phyloP scores from a whole-genome alignment of 2,113 vertebrate species.

The Silurus glanis region DNA sequence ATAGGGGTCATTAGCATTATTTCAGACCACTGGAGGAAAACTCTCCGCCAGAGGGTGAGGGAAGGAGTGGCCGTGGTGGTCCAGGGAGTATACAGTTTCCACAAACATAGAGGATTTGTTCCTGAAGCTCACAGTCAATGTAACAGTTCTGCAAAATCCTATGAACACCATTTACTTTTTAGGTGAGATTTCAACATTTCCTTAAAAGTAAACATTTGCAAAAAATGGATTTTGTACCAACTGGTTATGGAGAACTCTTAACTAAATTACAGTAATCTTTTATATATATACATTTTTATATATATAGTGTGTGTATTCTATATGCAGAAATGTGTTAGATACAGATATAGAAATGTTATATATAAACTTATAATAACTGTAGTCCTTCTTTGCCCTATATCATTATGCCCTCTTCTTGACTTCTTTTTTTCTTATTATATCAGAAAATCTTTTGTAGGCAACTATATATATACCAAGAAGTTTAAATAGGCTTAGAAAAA shows the following conservation, averaged over 20 bases:
- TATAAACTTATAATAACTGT: conserved; percentile 6
- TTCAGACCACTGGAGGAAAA: conserved; percentile 93
- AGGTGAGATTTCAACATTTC: conserved; percentile 72
- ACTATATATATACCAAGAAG: background rate
- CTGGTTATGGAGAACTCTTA: background rate
- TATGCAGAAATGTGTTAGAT: background rate
- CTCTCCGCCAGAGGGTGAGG: conserved; percentile 87
- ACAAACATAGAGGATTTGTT: conserved; percentile 77
- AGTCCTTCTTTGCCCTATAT: conserved; percentile 24
- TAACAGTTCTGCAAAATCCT: conserved; percentile 62
- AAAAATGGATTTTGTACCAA: background rate
- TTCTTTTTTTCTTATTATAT: conserved; percentile 3
- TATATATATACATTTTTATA: no score
- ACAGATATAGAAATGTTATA: conserved; percentile 16
- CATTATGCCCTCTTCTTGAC: conserved; percentile 18
- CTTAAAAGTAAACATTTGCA: background rate
- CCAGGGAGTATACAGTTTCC: conserved; percentile 86
- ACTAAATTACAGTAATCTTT: no score
- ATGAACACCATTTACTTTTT: conserved; percentile 82
- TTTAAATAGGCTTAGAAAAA: background rate
- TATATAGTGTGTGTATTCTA: background rate
- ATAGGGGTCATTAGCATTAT: conserved; percentile 91
- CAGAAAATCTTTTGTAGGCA: background rate
- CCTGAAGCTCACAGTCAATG: conserved; percentile 84
- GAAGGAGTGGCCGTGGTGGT: conserved; percentile 93